Evolutionary conservation across 2,797 vertebrate species (phyloP).

Genomic region (Adelosebastes latens): DNA sequence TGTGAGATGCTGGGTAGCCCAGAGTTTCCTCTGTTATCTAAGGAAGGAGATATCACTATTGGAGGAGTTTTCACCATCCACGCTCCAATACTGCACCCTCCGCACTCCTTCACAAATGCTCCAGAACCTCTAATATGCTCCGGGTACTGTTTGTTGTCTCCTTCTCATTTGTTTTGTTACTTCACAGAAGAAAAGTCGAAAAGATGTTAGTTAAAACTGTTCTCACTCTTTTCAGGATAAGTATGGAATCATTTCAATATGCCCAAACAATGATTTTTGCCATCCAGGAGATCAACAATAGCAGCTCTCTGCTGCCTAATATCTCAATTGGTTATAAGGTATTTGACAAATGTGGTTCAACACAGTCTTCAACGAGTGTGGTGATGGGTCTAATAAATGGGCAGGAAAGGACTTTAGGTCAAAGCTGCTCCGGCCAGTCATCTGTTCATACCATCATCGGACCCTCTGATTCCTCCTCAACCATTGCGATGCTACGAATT

Average conservation of each 20-base stretch:
- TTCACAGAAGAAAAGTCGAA: background rate
- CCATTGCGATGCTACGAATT: conserved; percentile 79
- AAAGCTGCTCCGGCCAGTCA: conserved; percentile 68
- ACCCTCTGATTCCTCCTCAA: conserved; percentile 82
- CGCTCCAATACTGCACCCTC: conserved; percentile 61
- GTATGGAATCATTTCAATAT: conserved; percentile 80
- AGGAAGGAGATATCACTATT: conserved; percentile 78
- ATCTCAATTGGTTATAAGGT: conserved; percentile 81
- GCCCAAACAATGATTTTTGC: conserved; percentile 85
- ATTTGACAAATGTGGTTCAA: conserved; percentile 81
- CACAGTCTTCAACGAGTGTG: conserved; percentile 70
- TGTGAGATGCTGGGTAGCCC: conserved; percentile 74
- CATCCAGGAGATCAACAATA: conserved; percentile 85
- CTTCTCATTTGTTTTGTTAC: background rate
- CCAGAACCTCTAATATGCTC: conserved; percentile 74
- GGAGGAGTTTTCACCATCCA: conserved; percentile 84
- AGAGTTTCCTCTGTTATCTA: conserved; percentile 74
- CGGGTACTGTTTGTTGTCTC: conserved; percentile 59
- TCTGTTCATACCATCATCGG: conserved; percentile 81
- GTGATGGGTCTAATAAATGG: conserved; percentile 79
- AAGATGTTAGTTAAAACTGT: background rate
- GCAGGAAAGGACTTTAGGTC: conserved; percentile 46
- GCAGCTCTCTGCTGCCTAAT: conserved; percentile 74
- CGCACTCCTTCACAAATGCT: conserved; percentile 60
- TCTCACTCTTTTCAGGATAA: conserved; percentile 62